Percentiles rank a stretch among this genome's conserved stretches.
Conservation (phyloP, 2,113 vertebrate genomes). For the Misgurnus anguillicaudatus region DNA sequence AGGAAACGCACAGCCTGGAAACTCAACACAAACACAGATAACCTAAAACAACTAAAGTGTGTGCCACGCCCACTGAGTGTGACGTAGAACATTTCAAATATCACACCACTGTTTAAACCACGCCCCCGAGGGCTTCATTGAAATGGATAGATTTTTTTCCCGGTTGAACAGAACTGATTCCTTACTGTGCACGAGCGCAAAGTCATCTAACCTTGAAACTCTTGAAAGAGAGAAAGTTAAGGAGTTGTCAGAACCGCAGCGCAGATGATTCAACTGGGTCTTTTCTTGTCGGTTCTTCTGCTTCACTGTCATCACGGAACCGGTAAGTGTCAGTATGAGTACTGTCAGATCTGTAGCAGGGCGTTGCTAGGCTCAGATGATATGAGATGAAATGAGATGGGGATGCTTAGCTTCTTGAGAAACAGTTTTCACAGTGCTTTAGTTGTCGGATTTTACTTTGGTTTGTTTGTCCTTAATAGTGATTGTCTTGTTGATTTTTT, state of each 20-base stretch:
- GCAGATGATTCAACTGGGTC: not conserved
- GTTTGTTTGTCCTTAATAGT: too few relatives aligned
- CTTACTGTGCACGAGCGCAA: not conserved
- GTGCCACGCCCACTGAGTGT: constrained; percentile 59
- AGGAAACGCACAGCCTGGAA: constrained; percentile 11
- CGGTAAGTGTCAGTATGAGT: constrained; percentile 7
- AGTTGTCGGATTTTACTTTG: too few relatives aligned
- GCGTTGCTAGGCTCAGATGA: too few relatives aligned
- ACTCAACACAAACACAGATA: not conserved
- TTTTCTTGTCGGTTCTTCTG: constrained; percentile 10
- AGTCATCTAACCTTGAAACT: not conserved
- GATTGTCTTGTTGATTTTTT: too few relatives aligned
- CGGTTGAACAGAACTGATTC: constrained; percentile 12
- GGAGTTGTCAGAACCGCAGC: not conserved
- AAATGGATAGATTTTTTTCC: constrained; percentile 46
- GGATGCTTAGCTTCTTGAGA: too few relatives aligned
- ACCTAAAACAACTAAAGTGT: constrained; percentile 30
- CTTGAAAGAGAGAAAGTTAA: not conserved
- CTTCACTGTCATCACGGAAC: not conserved
- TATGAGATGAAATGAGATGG: too few relatives aligned
- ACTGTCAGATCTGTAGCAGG: not conserved
- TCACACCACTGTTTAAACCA: constrained; percentile 73
- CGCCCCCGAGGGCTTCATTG: constrained; percentile 59
- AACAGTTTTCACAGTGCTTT: too few relatives aligned
- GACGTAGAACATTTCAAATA: constrained; percentile 59